phyloP scores from a whole-genome alignment of 2,888 invertebrate species.

The Rhimphoctona megacephalus region DNA sequence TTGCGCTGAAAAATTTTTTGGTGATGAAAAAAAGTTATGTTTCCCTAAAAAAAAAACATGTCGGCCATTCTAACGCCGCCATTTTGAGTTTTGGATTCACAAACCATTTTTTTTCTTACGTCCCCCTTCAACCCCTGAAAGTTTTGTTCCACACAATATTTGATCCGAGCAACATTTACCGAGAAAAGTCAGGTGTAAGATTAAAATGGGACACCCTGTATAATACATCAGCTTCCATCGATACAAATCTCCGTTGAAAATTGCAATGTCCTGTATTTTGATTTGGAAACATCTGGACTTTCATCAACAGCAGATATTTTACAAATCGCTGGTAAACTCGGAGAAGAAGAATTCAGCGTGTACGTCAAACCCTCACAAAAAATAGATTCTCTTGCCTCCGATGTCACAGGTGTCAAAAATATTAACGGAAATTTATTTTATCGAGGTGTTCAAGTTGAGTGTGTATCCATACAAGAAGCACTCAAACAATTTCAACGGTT shows the following conservation, averaged over 20 bases:
- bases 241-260: conserved; percentile 16
- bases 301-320: conserved; percentile 33
- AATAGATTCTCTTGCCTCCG: conserved; percentile 51
- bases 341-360: conserved; percentile 48
- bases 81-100: no score
- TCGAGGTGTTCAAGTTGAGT: conserved; percentile 8
- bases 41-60: no score
- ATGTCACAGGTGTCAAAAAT: conserved; percentile 62
- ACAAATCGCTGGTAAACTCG: conserved; percentile 44
- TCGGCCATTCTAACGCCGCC: no score
- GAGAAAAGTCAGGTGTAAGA: no score
- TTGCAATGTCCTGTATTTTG: conserved; percentile 36
- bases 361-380: conserved; percentile 66
- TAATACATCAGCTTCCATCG: conserved; percentile 7
- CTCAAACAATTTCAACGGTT: conserved; percentile 38
- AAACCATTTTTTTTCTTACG: no score
- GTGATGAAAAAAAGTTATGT: no score
- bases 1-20: no score
- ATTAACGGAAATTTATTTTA: conserved; percentile 55
- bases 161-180: no score
- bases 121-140: no score
- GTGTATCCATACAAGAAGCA: conserved; percentile 41
- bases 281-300: conserved; percentile 51
- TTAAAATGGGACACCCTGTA: no score
- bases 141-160: no score